Conservation (phyloP, 2,888 invertebrate genomes). For the Plemyria rubiginata region DNA sequence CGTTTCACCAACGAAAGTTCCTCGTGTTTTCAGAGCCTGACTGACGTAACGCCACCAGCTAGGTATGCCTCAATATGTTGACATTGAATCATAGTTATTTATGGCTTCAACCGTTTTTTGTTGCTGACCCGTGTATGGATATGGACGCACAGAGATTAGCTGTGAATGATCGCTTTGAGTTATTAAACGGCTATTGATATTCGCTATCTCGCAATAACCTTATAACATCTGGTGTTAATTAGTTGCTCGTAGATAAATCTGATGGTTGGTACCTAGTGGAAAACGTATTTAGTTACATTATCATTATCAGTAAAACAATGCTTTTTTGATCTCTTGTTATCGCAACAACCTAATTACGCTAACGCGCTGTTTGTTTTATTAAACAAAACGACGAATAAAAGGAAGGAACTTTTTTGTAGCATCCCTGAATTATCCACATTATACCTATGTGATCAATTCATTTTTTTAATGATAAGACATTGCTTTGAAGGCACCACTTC, state of each 20-base stretch:
- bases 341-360: background rate
- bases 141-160: slow-evolving; percentile 62
- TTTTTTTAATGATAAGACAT: slow-evolving; percentile 50
- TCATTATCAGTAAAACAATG: background rate
- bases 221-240: slow-evolving; percentile 38
- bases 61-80: slow-evolving; percentile 59
- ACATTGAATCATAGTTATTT: slow-evolving; percentile 80
- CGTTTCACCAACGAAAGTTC: slow-evolving; percentile 18
- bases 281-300: slow-evolving; percentile 14
- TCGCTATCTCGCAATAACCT: slow-evolving; percentile 31
- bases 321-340: slow-evolving; percentile 7
- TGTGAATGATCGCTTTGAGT: slow-evolving; percentile 68
- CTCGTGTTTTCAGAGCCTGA: slow-evolving; percentile 30
- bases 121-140: slow-evolving; percentile 61
- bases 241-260: slow-evolving; percentile 8
- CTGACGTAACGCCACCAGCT: slow-evolving; percentile 54
- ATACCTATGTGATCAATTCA: background rate
- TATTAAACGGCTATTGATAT: slow-evolving; percentile 54
- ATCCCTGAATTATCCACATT: too few relatives aligned
- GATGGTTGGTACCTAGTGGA: background rate
- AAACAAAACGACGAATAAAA: slow-evolving; percentile 24
- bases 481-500: slow-evolving; percentile 68
- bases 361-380: slow-evolving; percentile 3
- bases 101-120: slow-evolving; percentile 69
- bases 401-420: background rate